A percentile compares a stretch with the other conserved stretches of the same genome.
Evolutionary conservation across 2,888 invertebrate species (phyloP).

Genomic region (Hypolimnas misippus): DNA sequence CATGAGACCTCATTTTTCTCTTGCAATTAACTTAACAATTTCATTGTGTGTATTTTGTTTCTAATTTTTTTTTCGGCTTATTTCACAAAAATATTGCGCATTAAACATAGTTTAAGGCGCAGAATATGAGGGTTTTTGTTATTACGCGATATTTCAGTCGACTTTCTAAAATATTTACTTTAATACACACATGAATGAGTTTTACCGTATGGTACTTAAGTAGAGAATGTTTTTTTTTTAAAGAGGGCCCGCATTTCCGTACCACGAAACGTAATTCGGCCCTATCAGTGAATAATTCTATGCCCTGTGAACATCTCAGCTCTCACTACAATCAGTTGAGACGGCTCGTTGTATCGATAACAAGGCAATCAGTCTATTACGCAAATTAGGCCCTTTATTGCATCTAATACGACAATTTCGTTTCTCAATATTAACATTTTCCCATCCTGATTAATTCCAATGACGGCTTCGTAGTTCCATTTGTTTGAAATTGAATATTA

Average conservation of each 20-base stretch:
- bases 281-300: slow-evolving; percentile 30
- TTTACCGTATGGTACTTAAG: neutral
- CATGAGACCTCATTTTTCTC: neutral
- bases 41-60: neutral
- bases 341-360: slow-evolving; percentile 29
- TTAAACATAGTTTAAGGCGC: no score
- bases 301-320: slow-evolving; percentile 34
- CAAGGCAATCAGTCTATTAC: slow-evolving; percentile 39
- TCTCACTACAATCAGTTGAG: slow-evolving; percentile 29
- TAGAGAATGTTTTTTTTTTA: slow-evolving; percentile 8
- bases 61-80: neutral
- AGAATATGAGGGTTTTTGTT: no score
- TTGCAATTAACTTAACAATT: neutral
- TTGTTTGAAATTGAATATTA: neutral
- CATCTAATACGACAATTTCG: slow-evolving; percentile 33
- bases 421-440: slow-evolving; percentile 26
- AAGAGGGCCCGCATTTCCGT: slow-evolving; percentile 38
- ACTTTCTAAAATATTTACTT: neutral
- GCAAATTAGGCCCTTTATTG: slow-evolving; percentile 37
- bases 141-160: neutral
- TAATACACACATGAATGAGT: neutral
- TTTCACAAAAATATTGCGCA: no score
- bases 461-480: neutral
- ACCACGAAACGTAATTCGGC: slow-evolving; percentile 30
- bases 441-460: slow-evolving; percentile 21